phyloP scores from a whole-genome alignment of 2,113 vertebrate species.

The Pseudonaja textilis region DNA sequence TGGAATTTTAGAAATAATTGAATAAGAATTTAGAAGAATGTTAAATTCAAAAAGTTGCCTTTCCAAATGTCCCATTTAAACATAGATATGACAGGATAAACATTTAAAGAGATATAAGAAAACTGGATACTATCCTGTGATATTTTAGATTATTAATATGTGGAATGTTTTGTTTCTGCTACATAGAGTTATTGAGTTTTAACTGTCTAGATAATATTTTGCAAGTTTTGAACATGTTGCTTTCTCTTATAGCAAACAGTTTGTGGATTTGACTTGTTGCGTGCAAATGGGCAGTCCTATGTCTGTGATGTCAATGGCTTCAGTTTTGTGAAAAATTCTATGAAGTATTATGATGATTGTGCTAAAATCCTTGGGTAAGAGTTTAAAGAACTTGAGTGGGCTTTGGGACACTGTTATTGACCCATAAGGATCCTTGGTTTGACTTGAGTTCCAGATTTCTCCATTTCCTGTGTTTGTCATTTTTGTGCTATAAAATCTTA shows the following conservation, averaged over 20 bases:
- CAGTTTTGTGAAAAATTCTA: constrained; percentile 93
- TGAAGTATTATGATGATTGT: constrained; percentile 93
- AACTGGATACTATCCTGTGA: neutral
- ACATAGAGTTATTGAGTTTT: neutral
- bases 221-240: constrained; percentile 9
- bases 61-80: neutral
- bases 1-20: neutral
- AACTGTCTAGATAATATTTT: neutral
- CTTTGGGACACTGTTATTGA: neutral
- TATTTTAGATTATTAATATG: neutral
- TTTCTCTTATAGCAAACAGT: constrained; percentile 85
- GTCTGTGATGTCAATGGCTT: constrained; percentile 92
- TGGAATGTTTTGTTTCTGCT: neutral
- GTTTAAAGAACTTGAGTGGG: constrained; percentile 8
- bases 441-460: neutral
- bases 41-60: neutral
- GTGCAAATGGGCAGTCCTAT: constrained; percentile 90
- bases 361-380: constrained; percentile 90
- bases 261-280: constrained; percentile 88
- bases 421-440: neutral
- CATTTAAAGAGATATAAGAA: neutral
- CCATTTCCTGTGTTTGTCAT: neutral
- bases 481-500: neutral
- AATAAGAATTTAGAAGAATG: neutral
- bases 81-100: neutral